Evolutionary conservation across 2,113 vertebrate genomes (phyloP), one percentile per base, ranked within the genome.

Genomic region (Serilophus lunatus): DNA sequence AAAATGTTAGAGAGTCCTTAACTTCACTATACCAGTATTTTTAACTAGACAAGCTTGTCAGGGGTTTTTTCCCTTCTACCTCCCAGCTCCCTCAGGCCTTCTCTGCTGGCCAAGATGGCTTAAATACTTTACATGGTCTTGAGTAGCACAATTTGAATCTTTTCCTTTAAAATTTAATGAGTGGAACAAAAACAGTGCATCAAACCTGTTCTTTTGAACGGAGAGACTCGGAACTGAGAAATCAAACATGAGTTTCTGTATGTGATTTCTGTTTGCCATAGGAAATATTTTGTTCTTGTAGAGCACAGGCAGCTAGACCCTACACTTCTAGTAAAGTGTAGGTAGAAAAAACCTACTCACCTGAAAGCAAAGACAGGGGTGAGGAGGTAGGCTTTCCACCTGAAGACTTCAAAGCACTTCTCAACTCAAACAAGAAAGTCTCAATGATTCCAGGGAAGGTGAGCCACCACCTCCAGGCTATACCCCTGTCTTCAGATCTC

Each of bases 241-340:
- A 86, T 84, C 69, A 84, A 70, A 86, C n/a, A 49, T 1, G 0
- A 5, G 56, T 66, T 88, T 74, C 60, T 91, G 47, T 19, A 81
- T 5, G 44, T 4, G 4, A 86, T 33, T 92, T 81, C 71, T 88
- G 51, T 59, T 88, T 83, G 84, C 44, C 76, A 88, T 86, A 92
- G 92, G 95, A 94, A 96, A 78, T 22, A 40, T 75, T 61, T 7
- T 90, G 45, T 61, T 93, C 71, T 77, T 45, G 42, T 74, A 64
- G 92, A 88, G 76, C 24, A 84, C 7, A 1, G 56, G 38, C 47
- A 91, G 40, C 42, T 68, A 86, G 80, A 83, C 35, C n/a, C 56
- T 71, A 74, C 64, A 11, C 33, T 94, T 90, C 82, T 93, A 60
- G 63, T 94, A 78, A 96, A 96, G 17, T n/a, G 29, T 35, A 86